Evolutionary conservation across 2,113 vertebrate genomes (phyloP), one percentile per base, ranked within the genome.

Genomic region (Lasiurus cinereus): DNA sequence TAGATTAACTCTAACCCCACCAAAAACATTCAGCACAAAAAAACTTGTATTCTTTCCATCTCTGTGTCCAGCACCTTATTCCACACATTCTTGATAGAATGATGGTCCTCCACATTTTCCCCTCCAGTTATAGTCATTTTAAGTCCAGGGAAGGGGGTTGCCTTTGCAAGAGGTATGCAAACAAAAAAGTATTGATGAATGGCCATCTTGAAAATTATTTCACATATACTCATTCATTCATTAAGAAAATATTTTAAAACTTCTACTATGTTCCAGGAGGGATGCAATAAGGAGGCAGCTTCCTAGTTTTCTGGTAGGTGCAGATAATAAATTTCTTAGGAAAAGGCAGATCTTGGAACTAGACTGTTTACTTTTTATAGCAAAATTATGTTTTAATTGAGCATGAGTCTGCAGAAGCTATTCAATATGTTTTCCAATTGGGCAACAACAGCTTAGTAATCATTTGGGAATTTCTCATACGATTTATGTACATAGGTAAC

Each of bases 321-420:
- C 4, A 83, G 29, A 77, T n/a, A 93, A 85, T 79, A 66, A 21
- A n/a, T 80, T 96, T 59, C 50, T 62, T 10, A 67, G 66, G 18
- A 86, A 74, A 90, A 73, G 83, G 46, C 7, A 74, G 31, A 90
- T 76, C 13, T 59, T 50, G 11, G 31, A 24, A 88, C 19, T 79
- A 59, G 22, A 70, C 5, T 64, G 22, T 50, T 92, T 93, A 14
- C 6, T 92, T 12, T 94, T 82, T 85, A 67, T 15, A 94, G 36
- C 16, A 85, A 94, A 94, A 94, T 91, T 83, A 92, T 77, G 14
- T 82, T 95, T 95, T 90, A 67, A 94, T 67, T 92, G 77, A 24
- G 29, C 29, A 73, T 66, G 36, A 91, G 21, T 18, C 6, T 76
- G 11, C 2, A 66, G 54, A 77, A n/a, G 72, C 4, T 74, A 92